phyloP scores from a whole-genome alignment of 2,797 vertebrate genomes.

The Silurus aristotelis region DNA sequence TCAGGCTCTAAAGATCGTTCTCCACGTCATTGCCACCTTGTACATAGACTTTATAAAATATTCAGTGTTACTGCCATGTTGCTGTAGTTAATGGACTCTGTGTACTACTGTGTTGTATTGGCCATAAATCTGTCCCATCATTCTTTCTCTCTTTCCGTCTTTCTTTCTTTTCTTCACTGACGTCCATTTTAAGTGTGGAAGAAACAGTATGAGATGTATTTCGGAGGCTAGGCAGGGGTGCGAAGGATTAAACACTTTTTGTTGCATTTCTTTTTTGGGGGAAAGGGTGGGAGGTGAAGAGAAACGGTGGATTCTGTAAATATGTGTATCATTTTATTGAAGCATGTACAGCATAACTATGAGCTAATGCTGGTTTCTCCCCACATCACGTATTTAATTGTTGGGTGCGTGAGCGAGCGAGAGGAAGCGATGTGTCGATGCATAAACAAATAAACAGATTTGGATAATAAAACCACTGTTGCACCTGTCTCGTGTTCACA shows the following conservation, averaged over 20 bases:
- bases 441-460: slow-evolving; percentile 80
- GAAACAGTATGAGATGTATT: slow-evolving; percentile 63
- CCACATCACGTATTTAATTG: slow-evolving; percentile 80
- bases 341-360: slow-evolving; percentile 92
- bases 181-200: slow-evolving; percentile 71
- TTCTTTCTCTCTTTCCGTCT: slow-evolving; percentile 63
- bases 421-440: slow-evolving; percentile 74
- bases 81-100: slow-evolving; percentile 85
- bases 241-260: slow-evolving; percentile 75
- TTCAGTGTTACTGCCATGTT: slow-evolving; percentile 98
- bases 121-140: slow-evolving; percentile 76
- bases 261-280: slow-evolving; percentile 64
- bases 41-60: slow-evolving; percentile 87
- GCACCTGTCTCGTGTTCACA: not conserved
- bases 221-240: slow-evolving; percentile 71
- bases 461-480: slow-evolving; percentile 71
- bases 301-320: slow-evolving; percentile 87
- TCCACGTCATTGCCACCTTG: slow-evolving; percentile 76
- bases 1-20: slow-evolving; percentile 73
- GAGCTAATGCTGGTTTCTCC: slow-evolving; percentile 76
- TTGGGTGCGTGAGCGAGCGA: slow-evolving; percentile 63
- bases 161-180: slow-evolving; percentile 50
- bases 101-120: slow-evolving; percentile 85
- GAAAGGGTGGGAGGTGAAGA: slow-evolving; percentile 59
- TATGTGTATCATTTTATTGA: slow-evolving; percentile 96